Conservation (phyloP, 1,140 invertebrate genomes). For the Pristionchus pacificus region DNA sequence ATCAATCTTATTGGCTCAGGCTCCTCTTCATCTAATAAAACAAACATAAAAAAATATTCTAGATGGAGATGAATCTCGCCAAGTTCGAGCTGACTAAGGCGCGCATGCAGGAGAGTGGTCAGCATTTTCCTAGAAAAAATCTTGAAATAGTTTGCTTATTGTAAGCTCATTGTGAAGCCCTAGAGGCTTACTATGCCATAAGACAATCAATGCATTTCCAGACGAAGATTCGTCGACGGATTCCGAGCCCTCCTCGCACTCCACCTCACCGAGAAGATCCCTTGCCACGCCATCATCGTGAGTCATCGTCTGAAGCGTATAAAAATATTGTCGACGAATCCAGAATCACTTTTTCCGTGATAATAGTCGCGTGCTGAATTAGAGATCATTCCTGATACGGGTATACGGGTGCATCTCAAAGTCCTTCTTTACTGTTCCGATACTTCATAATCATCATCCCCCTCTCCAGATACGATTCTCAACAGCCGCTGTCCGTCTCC, state of each 20-base stretch:
- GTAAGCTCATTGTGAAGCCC: no score
- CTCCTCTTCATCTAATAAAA: no score
- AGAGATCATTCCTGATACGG: no score
- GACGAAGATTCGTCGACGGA: slow-evolving; percentile 37
- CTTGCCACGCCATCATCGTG: slow-evolving; percentile 54
- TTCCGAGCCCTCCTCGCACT: slow-evolving; percentile 51
- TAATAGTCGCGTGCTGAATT: no score
- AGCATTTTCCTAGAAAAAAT: background rate
- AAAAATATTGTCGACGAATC: no score
- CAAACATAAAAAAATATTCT: background rate
- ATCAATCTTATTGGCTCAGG: no score
- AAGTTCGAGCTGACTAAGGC: background rate
- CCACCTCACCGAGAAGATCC: slow-evolving; percentile 53
- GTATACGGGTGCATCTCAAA: no score
- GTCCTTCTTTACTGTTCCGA: no score
- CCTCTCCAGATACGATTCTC: background rate
- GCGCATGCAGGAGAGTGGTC: background rate
- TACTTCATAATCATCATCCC: slow-evolving; percentile 3
- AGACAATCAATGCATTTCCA: slow-evolving; percentile 3
- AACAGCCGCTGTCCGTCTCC: background rate
- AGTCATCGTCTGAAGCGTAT: no score
- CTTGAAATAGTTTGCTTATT: no score
- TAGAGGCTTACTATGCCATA: no score
- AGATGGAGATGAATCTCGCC: background rate
- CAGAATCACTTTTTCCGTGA: no score